Evolutionary conservation across 2,797 vertebrate species (phyloP), one percentile per base, ranked within the genome.

Genomic region (Percopsis omiscomaycus): DNA sequence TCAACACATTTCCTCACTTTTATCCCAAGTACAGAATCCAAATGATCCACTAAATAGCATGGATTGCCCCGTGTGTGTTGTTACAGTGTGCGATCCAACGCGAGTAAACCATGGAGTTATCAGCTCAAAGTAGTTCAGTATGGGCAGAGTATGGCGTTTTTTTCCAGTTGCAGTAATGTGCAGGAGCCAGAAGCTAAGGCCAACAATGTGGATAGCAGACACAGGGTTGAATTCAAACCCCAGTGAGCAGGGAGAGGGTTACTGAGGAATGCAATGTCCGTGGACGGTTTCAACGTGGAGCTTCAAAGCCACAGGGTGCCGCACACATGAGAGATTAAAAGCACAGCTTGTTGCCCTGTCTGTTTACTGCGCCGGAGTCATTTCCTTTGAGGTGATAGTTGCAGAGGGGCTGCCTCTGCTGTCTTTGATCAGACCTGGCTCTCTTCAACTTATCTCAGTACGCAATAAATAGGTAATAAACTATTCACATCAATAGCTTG

Each of bases 291-390:
- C 70, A 78, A 66, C 59, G 58, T 45, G 44, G 64, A 75, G 77
- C 78, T 68, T 82, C 69, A 86, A 85, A 88, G 82, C 70, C 56
- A 12, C 50, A 29, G 79, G 81, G 78, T 75, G 81, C 79, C 60
- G 32, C 76, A 81, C 73, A 84, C 82, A 87, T 79, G 78, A 86
- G 68, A 79, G 83, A 89, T 88, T 77, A 91, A 89, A 88, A 79
- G 75, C 82, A 79, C 82, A 83, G 83, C 82, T 78, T 84, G 83
- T 73, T 76, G 74, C 82, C 77, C 54, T 67, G 79, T 16, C 59
- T 81, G 81, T 88, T 85, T 87, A 81, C 84, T 78, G 77, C 68
- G 74, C 65, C 73, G 53, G 64, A 75, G 58, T 74, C 61, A 64
- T 76, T 85, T 88, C 79, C 75, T 89, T 60, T 66, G 81, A 81